Base-by-base conservation (phyloP, 2,888 invertebrate genomes). In the Dryococelus australis region DNA sequence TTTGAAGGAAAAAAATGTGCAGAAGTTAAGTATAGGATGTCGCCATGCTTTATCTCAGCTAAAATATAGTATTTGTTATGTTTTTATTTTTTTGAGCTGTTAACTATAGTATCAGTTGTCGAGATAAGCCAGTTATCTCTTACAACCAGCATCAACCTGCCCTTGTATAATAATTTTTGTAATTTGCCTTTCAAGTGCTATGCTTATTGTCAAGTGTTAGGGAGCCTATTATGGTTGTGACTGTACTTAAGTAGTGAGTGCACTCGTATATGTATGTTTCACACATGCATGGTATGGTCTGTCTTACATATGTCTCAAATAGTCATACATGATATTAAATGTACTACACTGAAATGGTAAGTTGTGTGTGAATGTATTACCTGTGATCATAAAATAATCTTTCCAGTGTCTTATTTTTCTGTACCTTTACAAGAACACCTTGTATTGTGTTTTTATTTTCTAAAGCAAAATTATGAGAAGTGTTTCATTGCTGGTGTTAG, bases 91-190 rank as follows among this genome's bases (percentile, higher is more conserved):
- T 65, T 65, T 65, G n/a, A 65, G 65, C 65, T 16, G n/a, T 65
- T 24, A n/a, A 65, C 20, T 65, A n/a, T 20, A 65, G 65, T 3
- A 65, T 16, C 20, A 65, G 65, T 65, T 65, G 65, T 65, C n/a
- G 65, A 65, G 65, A 65, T 65, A 65, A 65, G 65, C 16, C 65
- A 65, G n/a, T 65, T 65, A 65, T 65, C 65, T 65, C 65, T 65
- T 65, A n/a, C 65, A 65, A 65, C 65, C 65, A 65, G 65, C 65
- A n/a, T 65, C 65, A 65, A 65, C 65, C 65, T 65, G 65, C 65
- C 65, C 24, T 65, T 10, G 65, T 65, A 65, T 65, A 8, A 65
- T 65, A 10, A 10, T 65, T 65, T 65, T 65, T 65, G 65, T 65
- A 65, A 65, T 65, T 65, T 65, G 65, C 65, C 65, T 65, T 65